A percentile compares a stretch with the other conserved stretches of the same genome.
Conservation (phyloP, 37 sponge, comb jelly and placozoan genomes). For the Corticium candelabrum region DNA sequence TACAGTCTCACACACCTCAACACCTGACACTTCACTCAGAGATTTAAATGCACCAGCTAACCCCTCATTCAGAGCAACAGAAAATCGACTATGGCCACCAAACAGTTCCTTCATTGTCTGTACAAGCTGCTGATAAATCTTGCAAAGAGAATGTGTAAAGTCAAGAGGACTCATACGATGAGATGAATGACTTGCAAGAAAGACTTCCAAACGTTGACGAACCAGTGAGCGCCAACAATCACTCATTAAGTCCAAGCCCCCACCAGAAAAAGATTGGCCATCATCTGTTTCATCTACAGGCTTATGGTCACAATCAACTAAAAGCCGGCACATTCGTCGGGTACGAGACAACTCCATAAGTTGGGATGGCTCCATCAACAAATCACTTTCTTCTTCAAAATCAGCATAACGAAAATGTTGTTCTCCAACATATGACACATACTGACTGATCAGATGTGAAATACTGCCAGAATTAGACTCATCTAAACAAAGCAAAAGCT, state of each 20-base stretch:
- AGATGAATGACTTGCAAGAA: not conserved
- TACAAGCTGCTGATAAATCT: constrained; percentile 33
- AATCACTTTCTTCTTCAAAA: no score
- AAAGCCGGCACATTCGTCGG: constrained; percentile 50
- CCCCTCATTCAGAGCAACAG: constrained; percentile 50
- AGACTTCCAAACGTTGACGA: not conserved
- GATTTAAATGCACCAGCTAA: constrained; percentile 38
- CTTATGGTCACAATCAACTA: constrained; percentile 44
- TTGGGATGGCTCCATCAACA: not conserved
- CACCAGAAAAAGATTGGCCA: not conserved
- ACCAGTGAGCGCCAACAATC: not conserved
- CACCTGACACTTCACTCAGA: constrained; percentile 36
- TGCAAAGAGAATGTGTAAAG: constrained; percentile 18
- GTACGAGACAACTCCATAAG: constrained; percentile 29
- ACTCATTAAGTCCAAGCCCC: not conserved
- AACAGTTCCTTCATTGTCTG: constrained; percentile 61
- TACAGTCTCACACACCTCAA: constrained; percentile 47
- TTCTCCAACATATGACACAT: not conserved
- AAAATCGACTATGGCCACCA: constrained; percentile 50
- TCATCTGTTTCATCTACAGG: not conserved
- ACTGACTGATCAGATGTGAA: not conserved
- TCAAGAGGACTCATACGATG: constrained; percentile 14
- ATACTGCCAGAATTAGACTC: not conserved
- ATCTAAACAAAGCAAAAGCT: no score
- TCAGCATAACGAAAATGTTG: no score